Percentiles rank a stretch among this genome's conserved stretches.
Conservation (phyloP, 1,140 invertebrate genomes). For the Lucilia sericata region DNA sequence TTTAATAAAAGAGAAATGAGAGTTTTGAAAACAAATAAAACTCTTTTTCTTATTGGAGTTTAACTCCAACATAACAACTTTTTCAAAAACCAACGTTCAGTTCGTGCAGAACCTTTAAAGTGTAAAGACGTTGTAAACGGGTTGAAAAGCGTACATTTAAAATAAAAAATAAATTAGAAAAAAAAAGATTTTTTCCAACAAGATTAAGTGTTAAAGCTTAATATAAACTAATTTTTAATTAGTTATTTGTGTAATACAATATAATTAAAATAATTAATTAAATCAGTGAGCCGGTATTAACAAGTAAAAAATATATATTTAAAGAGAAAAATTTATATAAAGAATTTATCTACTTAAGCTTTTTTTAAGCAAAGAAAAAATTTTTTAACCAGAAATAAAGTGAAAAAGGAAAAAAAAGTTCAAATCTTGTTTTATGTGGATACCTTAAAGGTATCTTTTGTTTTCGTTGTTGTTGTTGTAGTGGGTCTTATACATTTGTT, state of each 20-base stretch:
- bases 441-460: conserved; percentile 59
- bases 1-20: neutral
- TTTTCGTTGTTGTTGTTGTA: neutral
- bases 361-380: neutral
- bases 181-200: neutral
- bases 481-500: neutral
- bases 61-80: neutral
- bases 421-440: conserved; percentile 50
- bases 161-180: neutral
- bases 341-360: neutral
- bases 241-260: neutral
- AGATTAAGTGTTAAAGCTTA: neutral
- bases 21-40: neutral
- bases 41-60: neutral
- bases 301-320: neutral
- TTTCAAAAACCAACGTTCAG: conserved; percentile 9
- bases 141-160: neutral
- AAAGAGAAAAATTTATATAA: neutral
- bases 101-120: neutral
- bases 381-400: neutral
- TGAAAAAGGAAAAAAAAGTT: neutral
- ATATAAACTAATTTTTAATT: neutral
- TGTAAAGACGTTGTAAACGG: conserved; percentile 5
- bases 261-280: neutral
- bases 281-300: neutral